Base-by-base conservation (phyloP, 2,888 invertebrate species). In the Tetramorium bicarinatum region DNA sequence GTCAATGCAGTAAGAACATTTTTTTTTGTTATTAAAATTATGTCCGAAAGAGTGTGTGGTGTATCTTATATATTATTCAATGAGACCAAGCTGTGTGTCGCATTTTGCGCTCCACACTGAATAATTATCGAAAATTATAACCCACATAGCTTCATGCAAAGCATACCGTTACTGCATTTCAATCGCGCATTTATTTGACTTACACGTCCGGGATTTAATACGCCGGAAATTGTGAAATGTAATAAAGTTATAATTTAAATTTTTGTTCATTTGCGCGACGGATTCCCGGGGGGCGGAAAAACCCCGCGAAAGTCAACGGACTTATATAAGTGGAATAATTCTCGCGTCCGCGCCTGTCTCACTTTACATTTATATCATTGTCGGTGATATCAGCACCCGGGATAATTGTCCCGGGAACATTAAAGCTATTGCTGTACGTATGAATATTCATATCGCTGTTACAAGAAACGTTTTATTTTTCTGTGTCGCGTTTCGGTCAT, bases 391-490 rank as follows among this genome's bases (percentile, higher is more conserved):
- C 41, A 47, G 34, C 59, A 59, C 41, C n/a, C 9, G n/a, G 21
- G 15, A 11, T 77, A 80, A 72, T 72, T 80, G 79, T 71, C 34
- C 21, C 25, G 47, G 25, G 47, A 15, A 47, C 71, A 59, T 59
- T 56, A 59, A 47, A 80, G 61, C 38, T 72, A 72, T 54, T 38
- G 25, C 34, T 49, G 47, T 61, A 61, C n/a, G 15, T 38, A 72
- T 80, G n/a, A 87, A 84, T 85, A 89, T 89, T 89, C 88, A 88
- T 89, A 81, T 82, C 44, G 38, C 34, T 61, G 62, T 49, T 74
- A 44, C 49, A 8, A 81, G 77, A 87, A 89, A 87, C 84, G 62
- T 62, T 82, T 75, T 82, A 71, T 85, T 79, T 59, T 72, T 38
- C 29, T 34, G 29, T 61, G 15, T 66, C 80, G n/a, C 38, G 69